Base-by-base conservation (phyloP, 2,888 invertebrate species). In the Panorpa germanica region DNA sequence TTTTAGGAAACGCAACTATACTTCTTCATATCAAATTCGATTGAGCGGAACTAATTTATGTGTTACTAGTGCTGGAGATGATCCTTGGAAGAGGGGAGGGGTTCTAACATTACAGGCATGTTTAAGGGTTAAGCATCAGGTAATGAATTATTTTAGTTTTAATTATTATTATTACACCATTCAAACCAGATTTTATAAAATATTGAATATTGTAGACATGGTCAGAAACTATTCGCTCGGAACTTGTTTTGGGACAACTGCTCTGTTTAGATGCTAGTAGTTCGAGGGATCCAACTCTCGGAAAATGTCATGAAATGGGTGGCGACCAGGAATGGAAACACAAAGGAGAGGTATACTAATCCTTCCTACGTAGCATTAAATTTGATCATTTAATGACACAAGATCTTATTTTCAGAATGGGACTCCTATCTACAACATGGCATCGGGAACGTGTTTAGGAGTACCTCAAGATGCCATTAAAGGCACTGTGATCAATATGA, bases 301-400 rank as follows among this genome's bases (percentile, higher is more conserved):
- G 78, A 40, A 93, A 95, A 53, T 95, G 95, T 45, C 91, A 91
- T 45, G 86, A 85, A 49, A 75, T 85, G 59, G 77, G 82, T 8
- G 83, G 82, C 1, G 70, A 80, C 39, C 95, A 95, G 53, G 83
- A 86, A 45, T 96, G 95, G 95, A 73, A 71, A 30, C 77, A 82
- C 46, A 74, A 73, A 37, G 70, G 67, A 36, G 56, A 67, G 41
- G 82, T 82, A 53, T 52, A 47, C 46, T 31, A 28, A 17, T 24
- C 26, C n/a, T n/a, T n/a, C n/a, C n/a, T n/a, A n/a, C n/a, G n/a
- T n/a, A n/a, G n/a, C n/a, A n/a, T n/a, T 35, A 32, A 20, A 16
- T n/a, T 21, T 13, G 23, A 11, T 32, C 26, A 33, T 18, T 25
- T 10, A 17, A 16, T 28, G 8, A n/a, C 9, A 25, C 25, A 29